phyloP scores from a whole-genome alignment of 2,888 invertebrate species.

The Polyommatus iphigenia region DNA sequence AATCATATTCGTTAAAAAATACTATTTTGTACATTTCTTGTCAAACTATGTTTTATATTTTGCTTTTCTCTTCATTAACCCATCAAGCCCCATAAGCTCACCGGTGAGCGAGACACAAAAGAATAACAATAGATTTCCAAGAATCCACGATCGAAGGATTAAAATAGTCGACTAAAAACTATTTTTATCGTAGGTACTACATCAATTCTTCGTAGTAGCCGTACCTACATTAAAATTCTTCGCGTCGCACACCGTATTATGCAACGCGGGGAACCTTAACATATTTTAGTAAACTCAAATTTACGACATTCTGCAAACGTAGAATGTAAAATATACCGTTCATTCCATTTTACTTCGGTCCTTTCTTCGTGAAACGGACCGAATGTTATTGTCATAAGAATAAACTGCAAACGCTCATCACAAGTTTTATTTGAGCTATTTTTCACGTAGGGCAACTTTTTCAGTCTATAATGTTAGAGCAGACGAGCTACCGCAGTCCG shows the following conservation, averaged over 20 bases:
- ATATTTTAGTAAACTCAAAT: constrained; percentile 14
- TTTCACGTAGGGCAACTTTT: background rate
- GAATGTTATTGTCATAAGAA: constrained; percentile 15
- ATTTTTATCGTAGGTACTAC: background rate
- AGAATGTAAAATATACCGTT: constrained; percentile 16
- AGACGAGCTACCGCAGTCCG: background rate
- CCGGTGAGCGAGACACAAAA: too few species aligned
- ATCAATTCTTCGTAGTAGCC: background rate
- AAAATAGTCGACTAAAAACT: background rate
- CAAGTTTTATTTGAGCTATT: constrained; percentile 14
- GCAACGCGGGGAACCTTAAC: constrained; percentile 5
- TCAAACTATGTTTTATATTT: background rate
- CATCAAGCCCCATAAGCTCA: too few species aligned
- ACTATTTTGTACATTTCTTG: too few species aligned
- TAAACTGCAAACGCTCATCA: constrained; percentile 19
- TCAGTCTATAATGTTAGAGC: background rate
- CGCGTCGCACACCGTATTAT: constrained; percentile 1
- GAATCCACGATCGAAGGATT: too few species aligned
- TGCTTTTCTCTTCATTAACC: background rate
- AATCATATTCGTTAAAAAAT: too few species aligned
- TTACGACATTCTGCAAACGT: constrained; percentile 15
- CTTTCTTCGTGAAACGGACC: constrained; percentile 14
- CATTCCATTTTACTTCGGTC: constrained; percentile 13
- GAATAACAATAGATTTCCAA: too few species aligned
- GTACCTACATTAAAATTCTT: background rate